Base-by-base conservation (phyloP, 2,888 invertebrate species). In the Hanleya hanleyi region DNA sequence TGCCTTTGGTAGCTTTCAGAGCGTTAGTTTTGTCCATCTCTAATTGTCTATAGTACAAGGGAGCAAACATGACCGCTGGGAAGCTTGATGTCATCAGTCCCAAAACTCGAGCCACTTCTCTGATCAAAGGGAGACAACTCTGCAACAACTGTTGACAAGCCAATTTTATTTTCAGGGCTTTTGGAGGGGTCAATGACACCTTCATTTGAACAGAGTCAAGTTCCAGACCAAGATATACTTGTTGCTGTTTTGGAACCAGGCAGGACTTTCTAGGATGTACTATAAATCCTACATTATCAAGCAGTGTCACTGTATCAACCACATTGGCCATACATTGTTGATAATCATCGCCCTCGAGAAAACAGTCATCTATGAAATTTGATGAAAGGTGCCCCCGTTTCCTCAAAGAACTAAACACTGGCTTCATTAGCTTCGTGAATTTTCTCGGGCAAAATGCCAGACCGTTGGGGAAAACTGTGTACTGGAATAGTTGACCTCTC, bases 41-140 rank as follows among this genome's bases (percentile, higher is more conserved):
- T n/a, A 71, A 38, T 32, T n/a, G 18, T n/a, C 71, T 64, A 32
- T 71, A 71, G 38, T 57, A 51, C 1, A 66, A 66, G 33, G 51
- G 57, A 3, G 67, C 71, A 67, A 49, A 61, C 15, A 57, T 33
- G 7, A 71, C 67, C 4, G 41, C 71, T 38, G 71, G 67, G 47
- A 71, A 67, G 18, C 38, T 33, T 4, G 57, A 47, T 32, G 65
- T 65, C 29, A 71, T 51, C 0, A 67, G 26, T 2, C 67, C 71
- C 26, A 67, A 22, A 5, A 67, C 36, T 51, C 65, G 32, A 35
- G 67, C 64, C 32, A 67, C 57, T 6, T 32, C 36, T 32, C 62
- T 32, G 15, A 62, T 51, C 22, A 18, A 41, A 18, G 41, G 41
- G 41, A 41, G 18, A 41, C 41, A 12, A 41, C 41, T 41, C 41